Percentiles rank a stretch among this genome's conserved stretches.
Conservation (phyloP, 2,888 invertebrate genomes). For the Andricus curvator region DNA sequence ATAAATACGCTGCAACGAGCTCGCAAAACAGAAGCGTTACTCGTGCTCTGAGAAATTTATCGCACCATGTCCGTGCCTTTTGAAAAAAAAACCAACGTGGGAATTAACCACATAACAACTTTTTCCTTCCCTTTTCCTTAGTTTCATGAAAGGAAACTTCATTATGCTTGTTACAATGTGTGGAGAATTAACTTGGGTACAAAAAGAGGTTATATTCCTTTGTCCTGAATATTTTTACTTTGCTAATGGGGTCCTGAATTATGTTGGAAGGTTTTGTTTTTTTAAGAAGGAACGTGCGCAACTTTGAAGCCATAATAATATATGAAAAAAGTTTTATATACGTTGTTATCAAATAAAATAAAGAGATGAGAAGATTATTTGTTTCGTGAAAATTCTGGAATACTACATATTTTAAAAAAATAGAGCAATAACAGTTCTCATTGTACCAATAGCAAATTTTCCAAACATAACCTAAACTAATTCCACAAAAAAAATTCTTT, state of each 20-base stretch:
- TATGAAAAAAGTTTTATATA: too few relatives aligned
- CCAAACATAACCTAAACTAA: too few relatives aligned
- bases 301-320: too few relatives aligned
- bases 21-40: conserved; percentile 27
- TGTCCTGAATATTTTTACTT: not conserved
- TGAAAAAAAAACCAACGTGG: conserved; percentile 10
- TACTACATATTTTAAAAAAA: too few relatives aligned
- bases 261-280: not conserved
- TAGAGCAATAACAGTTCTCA: too few relatives aligned
- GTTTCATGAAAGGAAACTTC: not conserved
- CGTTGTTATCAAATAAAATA: too few relatives aligned
- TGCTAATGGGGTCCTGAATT: not conserved
- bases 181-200: not conserved
- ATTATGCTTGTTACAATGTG: not conserved
- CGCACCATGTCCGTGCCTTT: not conserved
- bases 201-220: not conserved
- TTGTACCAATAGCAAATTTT: too few relatives aligned
- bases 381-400: too few relatives aligned
- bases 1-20: conserved; percentile 18
- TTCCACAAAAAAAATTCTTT: too few relatives aligned
- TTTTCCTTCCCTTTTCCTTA: not conserved
- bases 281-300: too few relatives aligned
- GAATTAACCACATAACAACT: not conserved
- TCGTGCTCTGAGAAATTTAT: conserved; percentile 23
- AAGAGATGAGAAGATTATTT: too few relatives aligned